phyloP scores from a whole-genome alignment of 2,888 invertebrate species.

The Cosmia trapezina region DNA sequence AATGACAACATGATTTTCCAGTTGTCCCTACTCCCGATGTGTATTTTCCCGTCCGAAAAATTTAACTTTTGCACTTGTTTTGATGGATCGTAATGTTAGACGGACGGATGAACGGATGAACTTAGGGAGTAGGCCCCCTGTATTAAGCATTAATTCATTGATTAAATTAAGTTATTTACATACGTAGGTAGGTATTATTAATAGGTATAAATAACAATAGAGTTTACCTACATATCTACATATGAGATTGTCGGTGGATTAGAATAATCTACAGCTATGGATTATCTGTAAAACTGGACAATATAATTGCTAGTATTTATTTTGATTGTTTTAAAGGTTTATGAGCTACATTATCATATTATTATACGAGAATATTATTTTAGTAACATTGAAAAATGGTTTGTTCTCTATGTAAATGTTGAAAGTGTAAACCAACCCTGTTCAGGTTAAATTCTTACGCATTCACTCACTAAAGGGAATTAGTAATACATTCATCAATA shows the following conservation, averaged over 20 bases:
- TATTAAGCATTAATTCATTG: background rate
- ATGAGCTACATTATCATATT: background rate
- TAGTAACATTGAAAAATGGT: background rate
- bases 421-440: background rate
- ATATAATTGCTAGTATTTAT: slow-evolving; percentile 22
- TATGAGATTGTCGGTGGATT: slow-evolving; percentile 38
- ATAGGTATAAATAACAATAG: slow-evolving; percentile 10
- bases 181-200: slow-evolving; percentile 2
- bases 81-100: no score
- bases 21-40: no score
- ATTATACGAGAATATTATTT: background rate
- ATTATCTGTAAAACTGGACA: slow-evolving; percentile 25
- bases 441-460: background rate
- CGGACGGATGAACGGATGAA: no score
- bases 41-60: no score
- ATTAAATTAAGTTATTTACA: slow-evolving; percentile 25
- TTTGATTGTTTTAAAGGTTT: slow-evolving; percentile 5
- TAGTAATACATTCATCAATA: no score
- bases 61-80: no score
- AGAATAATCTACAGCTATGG: slow-evolving; percentile 27
- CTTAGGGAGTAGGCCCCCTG: no score
- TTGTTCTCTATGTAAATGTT: no score
- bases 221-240: slow-evolving; percentile 13
- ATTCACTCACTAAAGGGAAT: background rate
- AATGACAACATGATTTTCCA: no score